Percentiles rank a stretch among this genome's conserved stretches.
phyloP scores from a whole-genome alignment of 2,113 vertebrate genomes.

The Etheostoma spectabile region DNA sequence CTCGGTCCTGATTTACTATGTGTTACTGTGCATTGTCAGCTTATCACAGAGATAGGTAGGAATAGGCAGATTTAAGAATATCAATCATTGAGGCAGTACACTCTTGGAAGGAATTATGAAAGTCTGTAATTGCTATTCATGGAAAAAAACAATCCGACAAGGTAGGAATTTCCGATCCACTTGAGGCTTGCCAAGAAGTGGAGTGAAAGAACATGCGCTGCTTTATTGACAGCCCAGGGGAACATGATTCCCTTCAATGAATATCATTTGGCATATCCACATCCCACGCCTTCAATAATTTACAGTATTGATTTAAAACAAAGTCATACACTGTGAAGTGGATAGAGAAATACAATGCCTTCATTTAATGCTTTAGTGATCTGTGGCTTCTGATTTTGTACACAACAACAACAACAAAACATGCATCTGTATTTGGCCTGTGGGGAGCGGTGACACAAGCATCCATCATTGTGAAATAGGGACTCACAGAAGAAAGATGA shows the following conservation, averaged over 20 bases:
- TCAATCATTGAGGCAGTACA: constrained; percentile 69
- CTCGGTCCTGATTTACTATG: constrained; percentile 59
- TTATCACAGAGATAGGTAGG: constrained; percentile 53
- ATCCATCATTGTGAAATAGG: constrained; percentile 66
- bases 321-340: constrained; percentile 76
- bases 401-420: constrained; percentile 55
- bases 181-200: constrained; percentile 74
- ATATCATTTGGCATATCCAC: constrained; percentile 81
- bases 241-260: constrained; percentile 79
- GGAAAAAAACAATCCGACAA: constrained; percentile 80
- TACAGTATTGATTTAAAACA: constrained; percentile 83
- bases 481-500: constrained; percentile 49
- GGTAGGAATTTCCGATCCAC: constrained; percentile 68
- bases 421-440: constrained; percentile 50
- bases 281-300: constrained; percentile 78
- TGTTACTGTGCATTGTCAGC: constrained; percentile 34
- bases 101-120: constrained; percentile 72
- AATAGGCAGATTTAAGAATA: constrained; percentile 68
- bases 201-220: constrained; percentile 55
- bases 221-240: constrained; percentile 77
- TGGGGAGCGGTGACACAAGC: constrained; percentile 49
- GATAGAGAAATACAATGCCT: constrained; percentile 65
- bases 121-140: constrained; percentile 86
- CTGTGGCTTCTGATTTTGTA: constrained; percentile 61
- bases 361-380: constrained; percentile 78